phyloP scores from a whole-genome alignment of 2,888 invertebrate species.

The Epiblema foenella region DNA sequence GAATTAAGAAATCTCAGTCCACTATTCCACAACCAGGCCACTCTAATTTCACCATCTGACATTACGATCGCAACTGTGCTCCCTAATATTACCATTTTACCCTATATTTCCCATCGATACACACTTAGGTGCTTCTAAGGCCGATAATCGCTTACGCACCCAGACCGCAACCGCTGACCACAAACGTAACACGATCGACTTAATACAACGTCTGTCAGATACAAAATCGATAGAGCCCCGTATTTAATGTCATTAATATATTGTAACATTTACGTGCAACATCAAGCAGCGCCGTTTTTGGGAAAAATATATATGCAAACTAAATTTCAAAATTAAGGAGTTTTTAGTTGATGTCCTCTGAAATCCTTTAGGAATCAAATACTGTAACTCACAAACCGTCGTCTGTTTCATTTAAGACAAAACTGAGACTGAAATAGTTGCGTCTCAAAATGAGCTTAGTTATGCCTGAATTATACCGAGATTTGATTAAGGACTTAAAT shows the following conservation, averaged over 20 bases:
- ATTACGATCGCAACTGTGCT: background rate
- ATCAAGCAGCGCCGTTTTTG: background rate
- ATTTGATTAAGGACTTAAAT: slow-evolving; percentile 45
- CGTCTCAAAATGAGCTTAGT: slow-evolving; percentile 34
- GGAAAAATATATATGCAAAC: background rate
- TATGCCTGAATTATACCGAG: slow-evolving; percentile 34
- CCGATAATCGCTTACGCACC: slow-evolving; percentile 15
- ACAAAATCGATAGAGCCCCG: slow-evolving; percentile 38
- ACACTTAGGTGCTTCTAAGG: slow-evolving; percentile 12
- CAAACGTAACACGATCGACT: slow-evolving; percentile 42
- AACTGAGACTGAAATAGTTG: slow-evolving; percentile 32
- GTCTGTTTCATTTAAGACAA: slow-evolving; percentile 21
- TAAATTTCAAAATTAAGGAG: background rate
- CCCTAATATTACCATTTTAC: slow-evolving; percentile 12
- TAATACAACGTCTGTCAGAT: slow-evolving; percentile 37
- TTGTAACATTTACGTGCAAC: background rate
- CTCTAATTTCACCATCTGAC: slow-evolving; percentile 10
- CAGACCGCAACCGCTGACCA: slow-evolving; percentile 36
- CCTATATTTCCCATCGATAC: slow-evolving; percentile 16
- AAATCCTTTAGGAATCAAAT: slow-evolving; percentile 4
- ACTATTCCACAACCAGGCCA: background rate
- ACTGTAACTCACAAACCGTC: slow-evolving; percentile 4
- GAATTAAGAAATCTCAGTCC: background rate
- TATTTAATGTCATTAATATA: background rate
- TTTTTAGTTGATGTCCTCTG: background rate